phyloP scores from a whole-genome alignment of 2,888 invertebrate species.

The Sesia bembeciformis region DNA sequence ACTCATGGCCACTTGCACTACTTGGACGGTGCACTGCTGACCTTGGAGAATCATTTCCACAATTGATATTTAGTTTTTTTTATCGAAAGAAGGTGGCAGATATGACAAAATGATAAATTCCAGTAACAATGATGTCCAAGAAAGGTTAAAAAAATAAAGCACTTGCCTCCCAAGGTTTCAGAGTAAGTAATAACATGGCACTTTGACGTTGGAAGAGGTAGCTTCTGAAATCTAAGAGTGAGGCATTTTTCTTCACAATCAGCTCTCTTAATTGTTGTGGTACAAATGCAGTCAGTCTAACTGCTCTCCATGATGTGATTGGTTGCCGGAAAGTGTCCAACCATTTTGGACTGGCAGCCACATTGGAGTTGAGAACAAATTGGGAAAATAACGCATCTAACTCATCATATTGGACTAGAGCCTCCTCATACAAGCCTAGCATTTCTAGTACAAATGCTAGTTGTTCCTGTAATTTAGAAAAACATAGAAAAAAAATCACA shows the following conservation, averaged over 20 bases:
- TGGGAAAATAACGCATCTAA: constrained; percentile 97
- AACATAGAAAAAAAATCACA: not conserved
- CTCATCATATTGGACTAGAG: constrained; percentile 97
- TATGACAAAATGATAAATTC: too few species aligned
- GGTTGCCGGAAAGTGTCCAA: constrained; percentile 85
- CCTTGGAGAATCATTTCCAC: too few species aligned
- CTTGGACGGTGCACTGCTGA: too few species aligned
- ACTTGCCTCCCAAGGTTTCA: constrained; percentile 87
- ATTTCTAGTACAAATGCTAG: constrained; percentile 95
- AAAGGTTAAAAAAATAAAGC: too few species aligned
- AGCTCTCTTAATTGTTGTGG: constrained; percentile 69
- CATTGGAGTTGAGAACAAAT: constrained; percentile 94
- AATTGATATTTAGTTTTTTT: too few species aligned
- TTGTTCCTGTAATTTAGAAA: constrained; percentile 82
- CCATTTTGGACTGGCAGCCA: constrained; percentile 91
- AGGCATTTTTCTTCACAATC: constrained; percentile 72
- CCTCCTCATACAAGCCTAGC: constrained; percentile 94
- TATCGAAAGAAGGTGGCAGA: too few species aligned
- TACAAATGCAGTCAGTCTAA: constrained; percentile 78
- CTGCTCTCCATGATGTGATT: constrained; percentile 88
- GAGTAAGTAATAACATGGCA: constrained; percentile 83
- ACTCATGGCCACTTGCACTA: too few species aligned
- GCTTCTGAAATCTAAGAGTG: constrained; percentile 91
- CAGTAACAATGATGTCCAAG: too few species aligned
- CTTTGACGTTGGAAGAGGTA: constrained; percentile 96